A percentile compares a stretch with the other conserved stretches of the same genome.
Evolutionary conservation across 2,113 vertebrate genomes (phyloP).

Genomic region (Callionymus lyra): DNA sequence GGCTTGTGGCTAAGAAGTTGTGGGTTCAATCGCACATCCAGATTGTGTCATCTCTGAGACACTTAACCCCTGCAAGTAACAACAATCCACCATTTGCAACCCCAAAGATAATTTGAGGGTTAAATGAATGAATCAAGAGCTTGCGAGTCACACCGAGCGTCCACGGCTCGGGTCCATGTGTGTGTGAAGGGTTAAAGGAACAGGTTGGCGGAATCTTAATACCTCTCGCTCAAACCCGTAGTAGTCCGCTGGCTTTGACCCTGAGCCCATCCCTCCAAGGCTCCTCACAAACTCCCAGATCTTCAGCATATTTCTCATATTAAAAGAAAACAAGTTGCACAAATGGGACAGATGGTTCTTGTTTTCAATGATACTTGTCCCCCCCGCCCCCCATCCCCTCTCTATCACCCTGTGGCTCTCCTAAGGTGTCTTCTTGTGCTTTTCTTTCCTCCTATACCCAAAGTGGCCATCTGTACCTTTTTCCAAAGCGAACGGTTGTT

Average conservation of each 20-base stretch:
- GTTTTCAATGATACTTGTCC: constrained; percentile 74
- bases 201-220: constrained; percentile 49
- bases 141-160: too few species aligned
- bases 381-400: constrained; percentile 13
- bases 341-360: constrained; percentile 79
- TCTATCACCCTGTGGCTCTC: constrained; percentile 23
- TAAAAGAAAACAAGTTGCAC: constrained; percentile 82
- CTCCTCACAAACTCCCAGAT: constrained; percentile 68
- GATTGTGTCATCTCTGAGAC: too few species aligned
- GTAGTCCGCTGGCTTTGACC: constrained; percentile 49
- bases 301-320: constrained; percentile 75
- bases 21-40: too few species aligned
- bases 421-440: constrained; percentile 22
- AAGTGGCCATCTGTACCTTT: not conserved
- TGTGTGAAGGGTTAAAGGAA: constrained; percentile 43
- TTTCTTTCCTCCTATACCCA: constrained; percentile 35
- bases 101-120: too few species aligned
- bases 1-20: too few species aligned
- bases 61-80: too few species aligned
- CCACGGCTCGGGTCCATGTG: not conserved
- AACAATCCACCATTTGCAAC: too few species aligned
- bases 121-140: too few species aligned
- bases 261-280: constrained; percentile 54
- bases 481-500: too few species aligned
- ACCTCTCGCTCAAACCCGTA: constrained; percentile 37